phyloP scores from a whole-genome alignment of 35 echinoderm and acorn worm species.

The Apostichopus californicus region DNA sequence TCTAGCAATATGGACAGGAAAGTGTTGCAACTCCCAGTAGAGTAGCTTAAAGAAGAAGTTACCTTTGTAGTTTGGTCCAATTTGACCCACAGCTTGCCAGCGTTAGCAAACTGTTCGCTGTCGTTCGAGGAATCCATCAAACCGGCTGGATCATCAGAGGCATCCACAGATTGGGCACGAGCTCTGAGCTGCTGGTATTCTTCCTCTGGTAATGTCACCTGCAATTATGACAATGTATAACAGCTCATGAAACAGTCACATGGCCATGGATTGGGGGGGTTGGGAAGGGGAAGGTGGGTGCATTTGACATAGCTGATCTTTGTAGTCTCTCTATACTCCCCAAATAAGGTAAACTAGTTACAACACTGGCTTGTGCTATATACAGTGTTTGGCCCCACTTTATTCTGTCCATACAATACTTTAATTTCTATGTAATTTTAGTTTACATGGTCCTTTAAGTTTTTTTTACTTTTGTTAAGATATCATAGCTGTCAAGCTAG shows the following conservation, averaged over 20 bases:
- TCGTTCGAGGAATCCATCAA: neutral
- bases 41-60: neutral
- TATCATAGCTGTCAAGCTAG: no score
- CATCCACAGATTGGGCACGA: slow-evolving; percentile 48
- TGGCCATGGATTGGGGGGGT: neutral
- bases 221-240: neutral
- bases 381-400: no score
- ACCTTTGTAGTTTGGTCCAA: slow-evolving; percentile 74
- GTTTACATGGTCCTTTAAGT: no score
- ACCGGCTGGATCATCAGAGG: slow-evolving; percentile 27
- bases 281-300: neutral
- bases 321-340: no score
- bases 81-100: slow-evolving; percentile 67
- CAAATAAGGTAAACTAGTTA: no score
- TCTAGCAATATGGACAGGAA: no score
- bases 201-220: slow-evolving; percentile 67
- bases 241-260: neutral
- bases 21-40: no score
- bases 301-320: no score
- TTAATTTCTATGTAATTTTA: no score
- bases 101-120: slow-evolving; percentile 50
- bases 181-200: slow-evolving; percentile 81
- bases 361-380: no score
- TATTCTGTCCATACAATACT: no score
- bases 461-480: no score